Evolutionary conservation across 1,140 invertebrate genomes (phyloP).

Genomic region (Sogatella furcifera): DNA sequence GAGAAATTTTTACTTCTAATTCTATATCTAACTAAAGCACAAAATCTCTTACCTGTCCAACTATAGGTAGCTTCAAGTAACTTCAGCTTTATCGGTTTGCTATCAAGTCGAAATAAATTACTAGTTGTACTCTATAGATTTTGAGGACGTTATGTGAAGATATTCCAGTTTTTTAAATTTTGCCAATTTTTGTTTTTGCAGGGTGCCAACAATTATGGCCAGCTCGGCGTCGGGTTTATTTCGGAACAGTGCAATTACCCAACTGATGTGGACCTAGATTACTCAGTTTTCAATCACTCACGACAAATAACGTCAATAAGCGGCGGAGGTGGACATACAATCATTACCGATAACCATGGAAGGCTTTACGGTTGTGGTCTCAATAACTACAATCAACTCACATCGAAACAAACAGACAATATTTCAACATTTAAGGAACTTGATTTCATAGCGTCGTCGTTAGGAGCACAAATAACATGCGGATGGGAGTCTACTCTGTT

Average conservation of each 20-base stretch:
- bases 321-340: not conserved
- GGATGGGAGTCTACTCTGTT: not conserved
- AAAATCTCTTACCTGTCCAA: too few relatives aligned
- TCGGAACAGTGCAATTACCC: not conserved
- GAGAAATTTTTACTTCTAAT: too few relatives aligned
- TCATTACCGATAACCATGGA: not conserved
- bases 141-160: too few relatives aligned
- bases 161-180: not conserved
- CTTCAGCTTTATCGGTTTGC: too few relatives aligned
- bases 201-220: slow-evolving; percentile 1
- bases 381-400: not conserved
- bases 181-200: not conserved
- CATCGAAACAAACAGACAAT: not conserved
- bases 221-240: not conserved
- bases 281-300: too few relatives aligned
- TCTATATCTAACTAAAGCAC: too few relatives aligned
- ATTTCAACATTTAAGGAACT: too few relatives aligned
- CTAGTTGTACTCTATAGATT: too few relatives aligned
- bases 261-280: not conserved
- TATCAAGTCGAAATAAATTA: too few relatives aligned
- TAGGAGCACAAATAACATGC: not conserved
- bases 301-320: not conserved
- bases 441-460: too few relatives aligned
- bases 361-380: not conserved
- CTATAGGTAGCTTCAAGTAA: too few relatives aligned